Base-by-base conservation (phyloP, 53 echinoderm and acorn worm genomes). In the Apostichopus leukothele region DNA sequence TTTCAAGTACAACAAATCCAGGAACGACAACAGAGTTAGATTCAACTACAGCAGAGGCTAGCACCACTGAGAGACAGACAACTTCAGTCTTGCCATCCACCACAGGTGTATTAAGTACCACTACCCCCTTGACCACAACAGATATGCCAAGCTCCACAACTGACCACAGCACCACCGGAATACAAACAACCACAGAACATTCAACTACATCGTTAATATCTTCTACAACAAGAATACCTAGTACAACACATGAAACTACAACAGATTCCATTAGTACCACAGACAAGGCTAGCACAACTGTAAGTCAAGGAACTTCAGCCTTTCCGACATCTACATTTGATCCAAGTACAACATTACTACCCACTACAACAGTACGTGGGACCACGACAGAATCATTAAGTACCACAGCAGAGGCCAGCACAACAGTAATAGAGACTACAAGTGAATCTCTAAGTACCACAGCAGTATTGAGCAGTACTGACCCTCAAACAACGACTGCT, bases 221-320 rank as follows among this genome's bases (percentile, higher is more conserved):
- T 26, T 16, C 76, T 12, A 76, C 76, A 23, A 76, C 14, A n/a
- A 20, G 13, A 26, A 12, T 76, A n/a, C 10, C 5, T 14, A 25
- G 86, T 66, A 83, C 83, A 60, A 83, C 55, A 83, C 20, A 57
- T 1, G 83, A 10, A 9, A 51, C 79, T 13, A 51, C 79, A n/a
- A 79, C 79, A 52, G 51, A 79, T 51, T 12, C 51, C 12, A 51
- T 53, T 3, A 79, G 52, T 79, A 79, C 51, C 54, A 79, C 79
- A 18, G 52, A 27, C 5, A 16, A 59, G 55, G 20, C 60, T 21
- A 81, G 55, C 81, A 59, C 81, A n/a, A 81, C 54, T 57, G 55
- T 16, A 81, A 20, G n/a, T 20, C 57, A 68, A 86, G 67, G 39
- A 12, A 67, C 68, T 12, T 67, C 86, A 67, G 67, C 9, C 27